Conservation (phyloP, 2,113 vertebrate genomes). For the Petrocephalus zakoni region DNA sequence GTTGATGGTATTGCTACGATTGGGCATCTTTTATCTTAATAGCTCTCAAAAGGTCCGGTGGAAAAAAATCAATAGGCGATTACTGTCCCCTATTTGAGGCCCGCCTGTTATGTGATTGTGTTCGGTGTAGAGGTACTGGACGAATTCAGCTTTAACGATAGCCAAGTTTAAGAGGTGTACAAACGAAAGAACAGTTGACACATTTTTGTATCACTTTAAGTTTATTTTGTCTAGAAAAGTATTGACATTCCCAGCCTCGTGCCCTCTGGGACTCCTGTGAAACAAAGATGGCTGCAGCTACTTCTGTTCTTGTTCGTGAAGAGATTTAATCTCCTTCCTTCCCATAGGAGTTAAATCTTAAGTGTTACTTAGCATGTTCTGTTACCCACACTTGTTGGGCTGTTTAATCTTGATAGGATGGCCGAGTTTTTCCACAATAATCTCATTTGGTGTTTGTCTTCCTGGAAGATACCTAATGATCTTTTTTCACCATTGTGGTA, state of each 20-base stretch:
- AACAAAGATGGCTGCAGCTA: neutral
- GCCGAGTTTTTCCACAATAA: neutral
- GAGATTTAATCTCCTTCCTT: constrained; percentile 5
- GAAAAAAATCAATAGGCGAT: constrained; percentile 6
- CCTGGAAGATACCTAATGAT: neutral
- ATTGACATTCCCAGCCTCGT: neutral
- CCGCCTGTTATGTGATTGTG: neutral
- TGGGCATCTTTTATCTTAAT: neutral
- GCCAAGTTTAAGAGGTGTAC: neutral
- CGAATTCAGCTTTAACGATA: neutral
- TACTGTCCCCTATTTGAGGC: neutral
- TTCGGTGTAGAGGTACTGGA: neutral
- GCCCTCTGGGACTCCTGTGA: neutral
- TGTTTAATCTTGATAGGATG: neutral
- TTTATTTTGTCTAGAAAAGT: neutral
- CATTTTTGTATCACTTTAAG: neutral
- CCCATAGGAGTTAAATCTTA: neutral
- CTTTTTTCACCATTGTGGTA: neutral
- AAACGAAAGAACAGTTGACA: neutral
- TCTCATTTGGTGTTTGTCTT: neutral
- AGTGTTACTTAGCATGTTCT: neutral
- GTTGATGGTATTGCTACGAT: neutral
- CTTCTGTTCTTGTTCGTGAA: neutral
- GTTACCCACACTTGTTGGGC: neutral
- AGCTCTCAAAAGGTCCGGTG: neutral